phyloP scores from a whole-genome alignment of 2,888 invertebrate genomes.

The Pristionchus maxplancki region DNA sequence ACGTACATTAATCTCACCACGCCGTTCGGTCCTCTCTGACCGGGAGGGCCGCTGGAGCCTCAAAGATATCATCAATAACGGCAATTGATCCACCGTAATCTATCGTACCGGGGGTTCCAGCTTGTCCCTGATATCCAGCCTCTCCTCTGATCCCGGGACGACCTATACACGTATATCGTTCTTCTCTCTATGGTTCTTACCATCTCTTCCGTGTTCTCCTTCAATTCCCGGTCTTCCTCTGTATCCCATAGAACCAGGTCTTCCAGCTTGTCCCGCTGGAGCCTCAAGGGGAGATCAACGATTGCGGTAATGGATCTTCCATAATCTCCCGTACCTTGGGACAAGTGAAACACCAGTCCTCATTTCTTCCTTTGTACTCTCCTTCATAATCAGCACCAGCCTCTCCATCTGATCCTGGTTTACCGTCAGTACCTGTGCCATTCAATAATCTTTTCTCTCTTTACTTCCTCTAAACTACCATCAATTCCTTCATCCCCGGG shows the following conservation, averaged over 20 bases:
- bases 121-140: neutral
- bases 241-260: neutral
- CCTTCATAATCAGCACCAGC: slow-evolving; percentile 16
- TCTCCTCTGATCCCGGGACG: neutral
- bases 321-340: neutral
- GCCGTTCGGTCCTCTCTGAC: slow-evolving; percentile 18
- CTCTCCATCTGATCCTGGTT: neutral
- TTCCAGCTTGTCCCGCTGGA: slow-evolving; percentile 11
- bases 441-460: neutral
- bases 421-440: neutral
- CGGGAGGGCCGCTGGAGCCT: neutral
- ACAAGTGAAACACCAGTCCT: slow-evolving; percentile 43
- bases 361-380: neutral
- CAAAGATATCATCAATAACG: too few species aligned
- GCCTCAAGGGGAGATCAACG: neutral
- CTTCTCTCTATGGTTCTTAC: neutral
- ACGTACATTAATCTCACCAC: neutral
- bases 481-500: neutral
- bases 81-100: too few species aligned
- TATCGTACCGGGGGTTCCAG: too few species aligned
- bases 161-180: neutral
- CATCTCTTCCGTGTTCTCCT: slow-evolving; percentile 28
- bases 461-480: neutral
- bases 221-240: neutral
- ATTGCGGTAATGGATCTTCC: neutral